Percentiles rank a stretch among this genome's conserved stretches.
These are phyloP conservation scores for Athetis lepigone DNA, from an alignment of 2,888 invertebrate genomes.

Conservation along the genomic window DNA sequence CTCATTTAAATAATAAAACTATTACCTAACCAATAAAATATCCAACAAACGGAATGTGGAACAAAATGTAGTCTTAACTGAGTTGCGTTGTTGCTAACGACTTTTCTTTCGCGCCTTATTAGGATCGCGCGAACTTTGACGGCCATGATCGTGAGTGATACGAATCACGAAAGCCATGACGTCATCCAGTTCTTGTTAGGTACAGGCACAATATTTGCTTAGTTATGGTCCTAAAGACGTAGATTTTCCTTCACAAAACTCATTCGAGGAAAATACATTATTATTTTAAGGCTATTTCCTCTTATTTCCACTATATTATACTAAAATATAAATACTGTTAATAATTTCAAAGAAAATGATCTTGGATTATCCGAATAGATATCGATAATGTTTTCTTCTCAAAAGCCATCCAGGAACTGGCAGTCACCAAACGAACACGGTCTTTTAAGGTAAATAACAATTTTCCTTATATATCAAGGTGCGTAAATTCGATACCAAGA, in stretches of 20 bases:
- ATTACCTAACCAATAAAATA: conserved; percentile 11
- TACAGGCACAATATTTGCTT: conserved; percentile 11
- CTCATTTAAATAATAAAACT: conserved; percentile 32
- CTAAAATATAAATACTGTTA: too few species aligned
- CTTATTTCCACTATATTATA: too few species aligned
- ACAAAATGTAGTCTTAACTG: conserved; percentile 13
- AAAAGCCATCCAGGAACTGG: background rate
- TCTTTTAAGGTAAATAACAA: background rate
- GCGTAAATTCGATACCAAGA: background rate
- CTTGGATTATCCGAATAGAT: background rate
- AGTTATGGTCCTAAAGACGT: background rate
- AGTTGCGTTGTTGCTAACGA: conserved; percentile 31
- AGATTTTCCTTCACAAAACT: background rate
- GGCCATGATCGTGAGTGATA: conserved; percentile 47
- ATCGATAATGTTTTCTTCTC: background rate
- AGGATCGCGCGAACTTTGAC: conserved; percentile 48
- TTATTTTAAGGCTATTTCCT: too few species aligned
- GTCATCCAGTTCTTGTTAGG: conserved; percentile 57
- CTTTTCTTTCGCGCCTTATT: conserved; percentile 66
- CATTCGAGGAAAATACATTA: too few species aligned
- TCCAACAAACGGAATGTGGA: conserved; percentile 16
- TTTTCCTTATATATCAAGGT: background rate
- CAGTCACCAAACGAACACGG: background rate
- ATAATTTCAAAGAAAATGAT: background rate
- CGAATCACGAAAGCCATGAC: conserved; percentile 59